Conservation (phyloP, 2,888 invertebrate species). For the Erannis defoliaria region DNA sequence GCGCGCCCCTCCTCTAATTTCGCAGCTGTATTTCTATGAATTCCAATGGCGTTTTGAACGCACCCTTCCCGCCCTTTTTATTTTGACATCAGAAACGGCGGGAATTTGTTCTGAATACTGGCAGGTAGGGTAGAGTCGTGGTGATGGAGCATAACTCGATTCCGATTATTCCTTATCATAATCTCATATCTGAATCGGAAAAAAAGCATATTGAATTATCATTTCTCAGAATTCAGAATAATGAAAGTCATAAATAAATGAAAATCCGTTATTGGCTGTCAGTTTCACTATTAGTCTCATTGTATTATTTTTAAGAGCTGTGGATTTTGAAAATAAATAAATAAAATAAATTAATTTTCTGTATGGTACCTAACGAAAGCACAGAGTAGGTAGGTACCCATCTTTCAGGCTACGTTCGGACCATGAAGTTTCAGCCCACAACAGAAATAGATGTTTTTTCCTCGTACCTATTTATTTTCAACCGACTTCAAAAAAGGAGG, state of each 20-base stretch:
- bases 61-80: slow-evolving; percentile 49
- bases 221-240: slow-evolving; percentile 32
- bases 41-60: slow-evolving; percentile 43
- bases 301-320: too few relatives aligned
- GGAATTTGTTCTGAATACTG: slow-evolving; percentile 27
- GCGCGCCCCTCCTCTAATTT: slow-evolving; percentile 45
- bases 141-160: neutral
- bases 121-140: neutral
- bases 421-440: too few relatives aligned
- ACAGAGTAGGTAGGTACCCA: too few relatives aligned
- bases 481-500: too few relatives aligned
- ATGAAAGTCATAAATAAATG: slow-evolving; percentile 5
- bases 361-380: too few relatives aligned
- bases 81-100: slow-evolving; percentile 41
- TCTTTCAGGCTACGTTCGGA: too few relatives aligned
- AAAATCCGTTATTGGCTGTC: too few relatives aligned
- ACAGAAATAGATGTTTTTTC: too few relatives aligned
- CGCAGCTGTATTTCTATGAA: slow-evolving; percentile 69
- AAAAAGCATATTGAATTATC: slow-evolving; percentile 26
- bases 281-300: too few relatives aligned
- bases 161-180: slow-evolving; percentile 10
- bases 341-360: too few relatives aligned
- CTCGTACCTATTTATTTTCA: too few relatives aligned
- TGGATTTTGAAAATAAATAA: too few relatives aligned
- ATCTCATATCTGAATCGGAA: slow-evolving; percentile 3